Evolutionary conservation across 2,888 invertebrate species (phyloP).

Genomic region (Sylvicola cinctus): DNA sequence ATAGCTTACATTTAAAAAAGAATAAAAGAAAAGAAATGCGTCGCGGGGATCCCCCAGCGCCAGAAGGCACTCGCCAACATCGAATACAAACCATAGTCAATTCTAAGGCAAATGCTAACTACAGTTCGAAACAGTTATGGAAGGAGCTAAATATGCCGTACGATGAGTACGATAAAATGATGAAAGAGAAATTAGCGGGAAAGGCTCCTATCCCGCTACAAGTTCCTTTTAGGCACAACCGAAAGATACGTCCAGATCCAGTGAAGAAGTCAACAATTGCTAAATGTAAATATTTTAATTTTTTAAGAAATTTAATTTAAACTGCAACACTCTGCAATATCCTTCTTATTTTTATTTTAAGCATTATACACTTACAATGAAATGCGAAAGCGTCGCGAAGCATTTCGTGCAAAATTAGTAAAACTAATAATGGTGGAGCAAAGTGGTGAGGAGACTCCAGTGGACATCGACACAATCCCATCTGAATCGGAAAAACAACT

Average conservation of each 20-base stretch:
- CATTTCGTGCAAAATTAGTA: conserved; percentile 60
- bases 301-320: too few species aligned
- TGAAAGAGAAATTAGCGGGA: too few species aligned
- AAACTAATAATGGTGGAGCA: conserved; percentile 44
- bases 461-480: conserved; percentile 29
- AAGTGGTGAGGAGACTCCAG: conserved; percentile 22
- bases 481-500: conserved; percentile 44
- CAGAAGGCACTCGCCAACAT: conserved; percentile 8
- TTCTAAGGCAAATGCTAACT: conserved; percentile 13
- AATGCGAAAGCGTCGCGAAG: conserved; percentile 32
- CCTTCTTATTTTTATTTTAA: too few species aligned
- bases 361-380: too few species aligned
- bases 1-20: too few species aligned
- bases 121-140: conserved; percentile 19
- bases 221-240: too few species aligned
- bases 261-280: too few species aligned
- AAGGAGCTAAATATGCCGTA: conserved; percentile 20
- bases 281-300: too few species aligned
- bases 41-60: not conserved
- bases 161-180: too few species aligned
- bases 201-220: too few species aligned
- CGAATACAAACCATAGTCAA: conserved; percentile 19
- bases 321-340: too few species aligned
- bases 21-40: not conserved
- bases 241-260: too few species aligned